Percentiles rank a stretch among this genome's conserved stretches.
These are phyloP conservation scores for Ommatoiulus sabulosus DNA, from an alignment of 2,888 invertebrate species.

Conservation along the genomic window DNA sequence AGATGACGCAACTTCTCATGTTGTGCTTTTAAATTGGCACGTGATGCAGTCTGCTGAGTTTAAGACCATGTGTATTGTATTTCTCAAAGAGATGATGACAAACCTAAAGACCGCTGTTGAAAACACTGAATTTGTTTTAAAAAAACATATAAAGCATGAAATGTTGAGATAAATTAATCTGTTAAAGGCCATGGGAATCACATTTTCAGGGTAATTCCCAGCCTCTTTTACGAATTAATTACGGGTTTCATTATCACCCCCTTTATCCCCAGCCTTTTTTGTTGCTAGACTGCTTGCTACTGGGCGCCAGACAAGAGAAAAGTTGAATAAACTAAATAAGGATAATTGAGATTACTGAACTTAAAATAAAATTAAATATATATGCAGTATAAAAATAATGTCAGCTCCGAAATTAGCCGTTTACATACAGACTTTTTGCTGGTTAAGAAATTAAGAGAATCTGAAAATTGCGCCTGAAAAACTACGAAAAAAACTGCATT, in stretches of 20 bases:
- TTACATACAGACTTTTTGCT: neutral
- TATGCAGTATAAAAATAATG: neutral
- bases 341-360: neutral
- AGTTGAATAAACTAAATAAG: constrained; percentile 5
- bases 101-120: neutral
- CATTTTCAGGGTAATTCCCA: neutral
- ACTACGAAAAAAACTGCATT: neutral
- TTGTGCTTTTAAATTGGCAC: neutral
- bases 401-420: neutral
- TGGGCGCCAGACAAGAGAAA: neutral
- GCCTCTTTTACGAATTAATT: neutral
- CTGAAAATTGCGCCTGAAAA: neutral
- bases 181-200: neutral
- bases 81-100: neutral
- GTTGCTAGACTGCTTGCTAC: neutral
- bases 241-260: neutral
- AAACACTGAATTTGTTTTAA: neutral
- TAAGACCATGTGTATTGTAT: neutral
- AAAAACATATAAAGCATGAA: neutral
- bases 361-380: neutral
- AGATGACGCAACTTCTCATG: neutral
- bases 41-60: neutral
- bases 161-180: neutral
- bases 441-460: neutral
- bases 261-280: neutral